These are phyloP conservation scores for Henricia sp. DNA, from an alignment of 53 echinoderm and acorn worm genomes.

Conservation along the genomic window DNA sequence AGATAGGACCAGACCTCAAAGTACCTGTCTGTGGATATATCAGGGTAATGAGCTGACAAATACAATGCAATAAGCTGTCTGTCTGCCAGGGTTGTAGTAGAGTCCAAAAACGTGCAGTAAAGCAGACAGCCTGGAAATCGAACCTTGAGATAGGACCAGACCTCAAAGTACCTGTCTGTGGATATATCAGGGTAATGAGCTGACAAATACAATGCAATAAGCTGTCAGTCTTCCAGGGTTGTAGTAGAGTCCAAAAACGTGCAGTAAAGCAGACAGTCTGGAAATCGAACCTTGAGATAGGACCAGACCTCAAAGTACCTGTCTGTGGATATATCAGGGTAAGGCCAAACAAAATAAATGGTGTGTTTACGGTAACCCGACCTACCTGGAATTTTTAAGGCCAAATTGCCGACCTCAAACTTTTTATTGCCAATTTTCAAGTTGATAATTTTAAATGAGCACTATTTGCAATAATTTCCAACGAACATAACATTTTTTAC, in stretches of 20 bases:
- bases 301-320: conserved; percentile 78
- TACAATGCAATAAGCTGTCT: no score
- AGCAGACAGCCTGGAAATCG: conserved; percentile 88
- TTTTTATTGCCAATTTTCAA: no score
- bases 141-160: conserved; percentile 84
- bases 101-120: conserved; percentile 84
- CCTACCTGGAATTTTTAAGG: no score
- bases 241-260: conserved; percentile 88
- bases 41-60: conserved; percentile 57
- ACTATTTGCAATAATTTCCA: no score
- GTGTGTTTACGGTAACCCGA: no score
- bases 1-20: conserved; percentile 81
- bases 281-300: conserved; percentile 92
- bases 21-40: conserved; percentile 90
- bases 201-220: neutral
- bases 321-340: conserved; percentile 93
- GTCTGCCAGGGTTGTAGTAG: no score
- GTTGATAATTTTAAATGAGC: no score
- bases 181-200: conserved; percentile 80
- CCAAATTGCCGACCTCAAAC: no score
- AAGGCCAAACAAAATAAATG: no score
- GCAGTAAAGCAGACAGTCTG: conserved; percentile 82
- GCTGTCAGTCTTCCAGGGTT: no score
- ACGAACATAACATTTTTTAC: no score
- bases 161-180: conserved; percentile 86